Percentiles rank a stretch among this genome's conserved stretches.
Conservation (phyloP, 1,140 invertebrate genomes). For the Diploscapter pachys region DNA sequence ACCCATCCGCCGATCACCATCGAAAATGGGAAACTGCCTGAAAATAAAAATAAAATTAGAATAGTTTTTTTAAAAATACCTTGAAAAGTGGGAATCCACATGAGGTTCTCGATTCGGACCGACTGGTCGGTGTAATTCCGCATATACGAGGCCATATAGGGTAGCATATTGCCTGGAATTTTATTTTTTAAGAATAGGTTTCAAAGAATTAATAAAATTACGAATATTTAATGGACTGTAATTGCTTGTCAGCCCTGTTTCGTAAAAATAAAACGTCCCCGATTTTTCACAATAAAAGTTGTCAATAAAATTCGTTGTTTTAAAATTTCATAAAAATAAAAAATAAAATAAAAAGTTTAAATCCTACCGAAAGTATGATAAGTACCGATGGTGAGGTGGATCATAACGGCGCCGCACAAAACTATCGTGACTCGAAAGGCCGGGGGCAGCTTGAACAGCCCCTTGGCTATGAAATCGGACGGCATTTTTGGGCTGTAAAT, state of each 20-base stretch:
- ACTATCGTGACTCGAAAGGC: constrained; percentile 35
- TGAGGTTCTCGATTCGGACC: constrained; percentile 47
- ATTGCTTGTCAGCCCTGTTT: too few species aligned
- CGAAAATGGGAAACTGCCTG: constrained; percentile 57
- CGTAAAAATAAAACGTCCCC: neutral
- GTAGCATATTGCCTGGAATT: constrained; percentile 54
- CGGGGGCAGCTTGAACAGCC: constrained; percentile 12
- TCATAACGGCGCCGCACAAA: constrained; percentile 55
- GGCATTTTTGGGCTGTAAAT: neutral
- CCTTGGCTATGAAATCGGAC: constrained; percentile 7
- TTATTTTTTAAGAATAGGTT: neutral
- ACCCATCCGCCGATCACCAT: constrained; percentile 56
- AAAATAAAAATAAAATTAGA: constrained; percentile 24
- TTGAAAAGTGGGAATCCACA: constrained; percentile 55
- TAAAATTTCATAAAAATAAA: neutral
- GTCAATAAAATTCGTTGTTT: neutral
- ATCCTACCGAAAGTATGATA: constrained; percentile 56
- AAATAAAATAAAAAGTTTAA: neutral
- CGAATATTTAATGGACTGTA: too few species aligned
- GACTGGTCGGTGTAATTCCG: constrained; percentile 51
- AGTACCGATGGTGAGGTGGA: constrained; percentile 55
- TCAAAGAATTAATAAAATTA: too few species aligned
- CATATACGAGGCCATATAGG: constrained; percentile 59
- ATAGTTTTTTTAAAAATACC: constrained; percentile 19
- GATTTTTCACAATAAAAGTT: constrained; percentile 15